Percentiles rank a stretch among this genome's conserved stretches.
These are phyloP conservation scores for Idris sp. DNA, from an alignment of 1,140 invertebrate genomes.

Conservation along the genomic window DNA sequence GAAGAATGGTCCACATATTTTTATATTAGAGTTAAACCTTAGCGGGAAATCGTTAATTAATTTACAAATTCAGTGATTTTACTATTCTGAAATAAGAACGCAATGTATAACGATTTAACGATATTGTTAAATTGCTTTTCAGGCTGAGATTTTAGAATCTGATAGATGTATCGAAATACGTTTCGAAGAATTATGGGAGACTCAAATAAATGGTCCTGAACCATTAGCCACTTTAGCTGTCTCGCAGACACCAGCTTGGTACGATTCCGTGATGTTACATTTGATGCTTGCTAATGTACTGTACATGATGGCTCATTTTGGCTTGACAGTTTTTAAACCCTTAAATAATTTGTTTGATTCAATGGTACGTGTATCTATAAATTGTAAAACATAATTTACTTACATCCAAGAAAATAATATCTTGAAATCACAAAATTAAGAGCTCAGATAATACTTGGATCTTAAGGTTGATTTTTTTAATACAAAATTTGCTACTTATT, in stretches of 20 bases:
- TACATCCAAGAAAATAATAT: too few species aligned
- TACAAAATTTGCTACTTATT: too few species aligned
- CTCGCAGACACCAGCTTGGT: slow-evolving; percentile 85
- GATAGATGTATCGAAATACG: slow-evolving; percentile 75
- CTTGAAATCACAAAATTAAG: too few species aligned
- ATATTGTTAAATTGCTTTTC: slow-evolving; percentile 15
- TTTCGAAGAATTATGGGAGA: slow-evolving; percentile 85
- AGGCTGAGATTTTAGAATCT: slow-evolving; percentile 71
- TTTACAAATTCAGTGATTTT: too few species aligned
- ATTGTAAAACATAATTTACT: too few species aligned
- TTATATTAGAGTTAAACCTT: too few species aligned
- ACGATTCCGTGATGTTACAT: slow-evolving; percentile 87
- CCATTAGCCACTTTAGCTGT: slow-evolving; percentile 88
- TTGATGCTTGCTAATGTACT: slow-evolving; percentile 86
- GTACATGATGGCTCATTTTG: slow-evolving; percentile 88
- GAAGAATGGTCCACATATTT: too few species aligned
- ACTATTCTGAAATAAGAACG: too few species aligned
- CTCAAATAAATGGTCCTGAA: slow-evolving; percentile 76
- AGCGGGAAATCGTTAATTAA: too few species aligned
- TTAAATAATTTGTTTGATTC: slow-evolving; percentile 88
- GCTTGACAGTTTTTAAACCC: slow-evolving; percentile 85
- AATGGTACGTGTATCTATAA: slow-evolving; percentile 77
- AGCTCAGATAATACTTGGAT: too few species aligned
- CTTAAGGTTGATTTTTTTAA: too few species aligned
- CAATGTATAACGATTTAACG: too few species aligned